Evolutionary conservation across 2,888 invertebrate species (phyloP), one percentile per base, ranked within the genome.

Genomic region (Tetanocera ferruginea): DNA sequence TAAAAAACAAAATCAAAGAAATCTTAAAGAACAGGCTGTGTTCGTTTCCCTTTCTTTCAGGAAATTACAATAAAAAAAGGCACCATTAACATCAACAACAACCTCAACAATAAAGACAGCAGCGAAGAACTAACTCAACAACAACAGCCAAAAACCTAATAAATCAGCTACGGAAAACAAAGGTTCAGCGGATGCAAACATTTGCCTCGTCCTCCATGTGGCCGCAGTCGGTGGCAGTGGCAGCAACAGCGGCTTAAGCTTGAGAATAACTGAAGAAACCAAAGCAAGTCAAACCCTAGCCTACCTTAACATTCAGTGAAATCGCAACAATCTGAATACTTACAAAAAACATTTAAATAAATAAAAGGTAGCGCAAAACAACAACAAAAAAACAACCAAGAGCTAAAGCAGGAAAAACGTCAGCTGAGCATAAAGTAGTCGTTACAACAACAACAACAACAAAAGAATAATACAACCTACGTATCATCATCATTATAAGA

Each of bases 31-130:
- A 64, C 76, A 67, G 55, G 76, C 57, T 76, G 76, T 76, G 76
- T 82, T 84, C 86, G 86, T 88, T 87, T 88, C 86, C 85, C 85
- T 86, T 86, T 87, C 86, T 83, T 85, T 85, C 81, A 83, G 83
- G 81, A 82, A 82, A 78, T 81, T 78, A 71, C 75, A 76, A 51
- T 34, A 75, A 72, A 60, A 62, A 37, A 62, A 77, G 72, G 23
- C 73, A 19, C 43, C 75, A 43, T 76, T 62, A 51, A 76, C 74
- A 66, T 74, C 55, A 73, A 76, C 57, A 74, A 52, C 62, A 70
- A 14, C 71, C 60, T 31, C 60, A 77, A 76, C 60, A 72, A 57
- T 52, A 67, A 64, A 55, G 31, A 66, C 34, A 72, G 55, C 69
- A 66, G 70, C 77, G 57, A 79, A 76, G 57, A 51, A 78, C 57